Evolutionary conservation across 2,113 vertebrate species (phyloP).

Genomic region (Nothoprocta pentlandii): DNA sequence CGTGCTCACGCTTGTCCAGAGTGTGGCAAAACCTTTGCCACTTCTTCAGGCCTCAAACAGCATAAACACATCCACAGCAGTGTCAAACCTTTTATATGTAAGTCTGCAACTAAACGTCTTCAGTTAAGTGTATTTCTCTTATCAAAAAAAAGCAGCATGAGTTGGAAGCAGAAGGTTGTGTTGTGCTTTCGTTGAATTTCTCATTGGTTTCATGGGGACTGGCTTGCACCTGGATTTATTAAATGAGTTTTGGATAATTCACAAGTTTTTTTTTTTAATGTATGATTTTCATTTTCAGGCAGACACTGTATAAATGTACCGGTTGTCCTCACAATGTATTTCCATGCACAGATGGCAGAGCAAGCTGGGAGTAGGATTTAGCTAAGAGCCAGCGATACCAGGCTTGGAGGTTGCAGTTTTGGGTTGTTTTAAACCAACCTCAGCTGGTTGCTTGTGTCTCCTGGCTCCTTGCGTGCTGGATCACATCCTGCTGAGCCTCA

Average conservation of each 20-base stretch:
- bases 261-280: not conserved
- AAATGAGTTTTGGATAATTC: not conserved
- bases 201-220: not conserved
- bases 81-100: conserved; percentile 99
- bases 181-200: not conserved
- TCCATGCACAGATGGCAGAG: not conserved
- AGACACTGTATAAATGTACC: not conserved
- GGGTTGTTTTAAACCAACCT: fast-evolving
- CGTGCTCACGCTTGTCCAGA: conserved; percentile 97
- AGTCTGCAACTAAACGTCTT: conserved; percentile 81
- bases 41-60: conserved; percentile 99
- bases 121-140: conserved; percentile 59
- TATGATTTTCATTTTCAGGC: conserved; percentile 26
- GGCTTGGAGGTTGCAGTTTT: not conserved
- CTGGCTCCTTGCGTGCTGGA: not conserved
- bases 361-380: not conserved
- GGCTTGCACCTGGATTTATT: not conserved
- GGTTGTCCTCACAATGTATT: conserved; percentile 22
- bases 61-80: conserved; percentile 99
- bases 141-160: not conserved
- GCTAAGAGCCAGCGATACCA: not conserved
- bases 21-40: conserved; percentile 99
- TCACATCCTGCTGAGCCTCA: fast-evolving
- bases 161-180: not conserved
- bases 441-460: not conserved